Base-by-base conservation (phyloP, 2,888 invertebrate species). In the Pterobdella sp. region DNA sequence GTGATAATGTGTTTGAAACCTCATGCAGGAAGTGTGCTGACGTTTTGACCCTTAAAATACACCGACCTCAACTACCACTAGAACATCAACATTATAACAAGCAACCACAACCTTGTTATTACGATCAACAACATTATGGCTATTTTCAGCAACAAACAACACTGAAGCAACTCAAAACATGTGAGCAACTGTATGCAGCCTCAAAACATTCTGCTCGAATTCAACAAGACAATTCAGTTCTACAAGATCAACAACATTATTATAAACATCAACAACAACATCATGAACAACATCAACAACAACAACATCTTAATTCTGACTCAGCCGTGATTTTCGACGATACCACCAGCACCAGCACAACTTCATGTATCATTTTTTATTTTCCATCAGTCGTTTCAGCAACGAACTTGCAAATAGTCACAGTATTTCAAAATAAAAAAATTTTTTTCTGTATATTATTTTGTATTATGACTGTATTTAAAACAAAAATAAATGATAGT, bases 261-360 rank as follows among this genome's bases (percentile, higher is more conserved):
- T n/a, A 4, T 31, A 14, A 3, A 35, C 14, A 65, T 7, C 65
- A 65, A 65, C 65, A 65, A 65, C 65, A 29, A 65, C 65, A 65
- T 31, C 65, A 65, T 31, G 31, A 29, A 26, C 60, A 26, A 35
- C 56, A 60, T 37, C 49, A 32, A 26, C 37, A 60, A 18, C 56
- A 70, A 3, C 31, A 31, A 18, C 71, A 31, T 0, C 66, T 26
- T 66, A 72, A 72, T 26, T 72, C 34, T 3, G 72, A 72, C 66
- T 66, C 72, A 0, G 65, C 65, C 1, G 65, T 65, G 1, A 32
- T 71, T 1, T 56, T 60, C 36, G 71, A 71, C 36, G 52, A 56
- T 29, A 22, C 63, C n/a, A 32, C 71, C 0, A 36, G 63, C 18
- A 63, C 63, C 35, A 35, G 26, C 2, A 49, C 71, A 1, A 63